Base-by-base conservation (phyloP, 2,797 vertebrate genomes). In the Typhlichthys subterraneus region DNA sequence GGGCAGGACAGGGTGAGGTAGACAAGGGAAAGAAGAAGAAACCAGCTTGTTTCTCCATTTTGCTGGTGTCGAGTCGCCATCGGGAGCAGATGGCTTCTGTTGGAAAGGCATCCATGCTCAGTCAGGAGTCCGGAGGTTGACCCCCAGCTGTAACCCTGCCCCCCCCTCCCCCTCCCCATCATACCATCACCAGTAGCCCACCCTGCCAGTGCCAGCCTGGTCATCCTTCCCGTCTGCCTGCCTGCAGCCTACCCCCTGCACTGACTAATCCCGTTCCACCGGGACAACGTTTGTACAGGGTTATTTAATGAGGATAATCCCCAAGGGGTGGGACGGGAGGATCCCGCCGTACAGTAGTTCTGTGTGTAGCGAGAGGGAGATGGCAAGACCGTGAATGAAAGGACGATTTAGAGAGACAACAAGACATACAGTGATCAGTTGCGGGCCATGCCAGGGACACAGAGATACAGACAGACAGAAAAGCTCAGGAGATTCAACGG, bases 291-390 rank as follows among this genome's bases (percentile, higher is more conserved):
- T 85, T 86, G 81, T 84, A 86, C 84, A 84, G 86, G 74, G 79
- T 83, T 77, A 88, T 89, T 86, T 88, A 91, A 87, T 88, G 79
- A 81, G 73, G 77, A 79, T 85, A 87, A 89, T 86, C 85, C 84
- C 65, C 75, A 42, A 59, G 82, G 82, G 69, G 77, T 49, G 82
- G 82, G 69, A 79, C 48, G 33, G 50, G 70, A 67, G 78, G 69
- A 78, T 80, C 72, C 76, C 51, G 53, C 65, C 23, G 72, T 84
- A 83, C 86, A 85, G 80, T 80, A 72, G 68, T 57, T 66, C 69
- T 68, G 53, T 45, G 57, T 53, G 53, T 29, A 57, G 50, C 69
- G 71, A 64, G 52, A n/a, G 31, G 63, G 73, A 72, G 78, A 65
- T 12, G 70, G 51, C 47, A 52, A 57, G 31, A 33, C 31, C 42